A percentile compares a stretch with the other conserved stretches of the same genome.
phyloP scores from a whole-genome alignment of 2,113 vertebrate genomes.

The Chaetops frenatus region DNA sequence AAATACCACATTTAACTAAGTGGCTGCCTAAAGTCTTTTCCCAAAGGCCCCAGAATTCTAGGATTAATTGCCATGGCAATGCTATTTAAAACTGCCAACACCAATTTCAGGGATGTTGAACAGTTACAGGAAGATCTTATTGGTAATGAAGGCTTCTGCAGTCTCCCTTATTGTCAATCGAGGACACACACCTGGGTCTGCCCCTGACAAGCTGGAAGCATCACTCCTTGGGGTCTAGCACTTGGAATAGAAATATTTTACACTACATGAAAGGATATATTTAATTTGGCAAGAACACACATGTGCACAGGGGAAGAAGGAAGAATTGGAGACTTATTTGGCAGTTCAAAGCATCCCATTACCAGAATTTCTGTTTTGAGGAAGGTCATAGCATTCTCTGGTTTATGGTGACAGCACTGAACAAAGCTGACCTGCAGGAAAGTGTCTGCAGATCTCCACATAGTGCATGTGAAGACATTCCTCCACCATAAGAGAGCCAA shows the following conservation, averaged over 20 bases:
- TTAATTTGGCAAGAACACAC: neutral
- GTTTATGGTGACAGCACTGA: neutral
- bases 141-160: neutral
- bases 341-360: neutral
- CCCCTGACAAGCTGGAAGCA: neutral
- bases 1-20: neutral
- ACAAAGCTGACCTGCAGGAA: neutral
- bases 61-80: conserved; percentile 22
- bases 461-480: neutral
- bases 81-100: conserved; percentile 8
- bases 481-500: neutral
- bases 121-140: neutral
- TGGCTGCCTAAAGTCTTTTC: neutral
- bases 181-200: neutral
- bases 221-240: neutral
- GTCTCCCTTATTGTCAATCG: fast-evolving
- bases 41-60: conserved; percentile 14
- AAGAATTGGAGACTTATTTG: neutral
- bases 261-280: neutral
- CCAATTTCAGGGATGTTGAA: neutral
- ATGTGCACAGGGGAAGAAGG: neutral
- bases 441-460: neutral
- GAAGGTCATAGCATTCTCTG: neutral
- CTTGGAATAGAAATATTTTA: neutral
- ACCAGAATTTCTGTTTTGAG: neutral